Percentiles rank a stretch among this genome's conserved stretches.
Conservation (phyloP, 1,140 invertebrate species). For the Drosophila bifasciata region DNA sequence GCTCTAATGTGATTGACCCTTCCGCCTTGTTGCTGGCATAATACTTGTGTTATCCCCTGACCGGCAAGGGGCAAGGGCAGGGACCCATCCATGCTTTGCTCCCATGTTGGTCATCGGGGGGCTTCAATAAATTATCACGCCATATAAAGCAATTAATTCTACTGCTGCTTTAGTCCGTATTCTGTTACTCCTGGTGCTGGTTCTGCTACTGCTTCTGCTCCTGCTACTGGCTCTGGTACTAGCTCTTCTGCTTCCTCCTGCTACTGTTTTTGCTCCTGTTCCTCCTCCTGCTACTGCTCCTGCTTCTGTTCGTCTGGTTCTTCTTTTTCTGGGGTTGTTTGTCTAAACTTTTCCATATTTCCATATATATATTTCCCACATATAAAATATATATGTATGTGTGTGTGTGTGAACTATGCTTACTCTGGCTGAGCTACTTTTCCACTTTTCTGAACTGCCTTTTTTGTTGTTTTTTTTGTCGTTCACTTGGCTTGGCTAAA, state of each 20-base stretch:
- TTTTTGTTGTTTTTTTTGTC: conserved; percentile 37
- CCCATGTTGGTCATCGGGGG: conserved; percentile 78
- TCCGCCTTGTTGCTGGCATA: conserved; percentile 78
- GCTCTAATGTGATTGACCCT: conserved; percentile 81
- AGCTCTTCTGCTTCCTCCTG: too few relatives aligned
- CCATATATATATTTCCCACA: conserved; percentile 4
- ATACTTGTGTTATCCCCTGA: conserved; percentile 76
- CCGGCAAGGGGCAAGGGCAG: conserved; percentile 27
- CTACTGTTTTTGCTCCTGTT: background rate
- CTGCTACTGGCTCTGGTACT: too few relatives aligned
- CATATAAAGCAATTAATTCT: conserved; percentile 83
- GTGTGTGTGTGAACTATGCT: conserved; percentile 49
- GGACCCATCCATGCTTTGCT: conserved; percentile 35
- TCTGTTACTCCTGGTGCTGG: conserved; percentile 24
- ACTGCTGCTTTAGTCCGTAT: conserved; percentile 23
- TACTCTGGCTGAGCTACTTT: conserved; percentile 35
- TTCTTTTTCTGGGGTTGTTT: conserved; percentile 45
- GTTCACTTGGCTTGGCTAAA: conserved; percentile 44
- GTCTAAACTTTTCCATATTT: conserved; percentile 50
- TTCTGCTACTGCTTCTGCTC: background rate
- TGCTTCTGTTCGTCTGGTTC: background rate
- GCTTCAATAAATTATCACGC: conserved; percentile 83
- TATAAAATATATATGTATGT: conserved; percentile 8
- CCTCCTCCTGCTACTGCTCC: background rate
- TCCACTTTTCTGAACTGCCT: conserved; percentile 8